Evolutionary conservation across 2,113 vertebrate species (phyloP).

Genomic region (Vidua chalybeata): DNA sequence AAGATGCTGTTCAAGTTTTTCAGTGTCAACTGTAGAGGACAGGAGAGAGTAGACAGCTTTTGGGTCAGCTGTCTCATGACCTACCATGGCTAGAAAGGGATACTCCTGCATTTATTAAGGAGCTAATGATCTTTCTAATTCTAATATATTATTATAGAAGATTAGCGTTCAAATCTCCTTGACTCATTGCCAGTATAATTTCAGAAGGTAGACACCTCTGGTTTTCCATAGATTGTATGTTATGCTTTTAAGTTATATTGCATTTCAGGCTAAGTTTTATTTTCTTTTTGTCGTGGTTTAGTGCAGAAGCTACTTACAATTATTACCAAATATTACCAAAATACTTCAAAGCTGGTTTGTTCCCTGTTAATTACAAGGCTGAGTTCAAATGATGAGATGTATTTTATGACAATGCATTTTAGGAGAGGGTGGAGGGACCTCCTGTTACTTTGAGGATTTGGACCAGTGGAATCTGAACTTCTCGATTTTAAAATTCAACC

Average conservation of each 20-base stretch:
- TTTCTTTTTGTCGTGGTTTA: neutral
- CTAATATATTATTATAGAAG: neutral
- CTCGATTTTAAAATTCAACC: neutral
- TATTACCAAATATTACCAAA: neutral
- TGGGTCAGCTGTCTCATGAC: neutral
- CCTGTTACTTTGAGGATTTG: neutral
- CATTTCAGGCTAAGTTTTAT: neutral
- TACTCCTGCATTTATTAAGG: constrained; percentile 21
- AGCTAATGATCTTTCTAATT: constrained; percentile 20
- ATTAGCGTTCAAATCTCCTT: neutral
- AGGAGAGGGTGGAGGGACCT: neutral
- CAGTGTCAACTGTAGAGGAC: neutral
- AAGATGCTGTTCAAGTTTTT: neutral
- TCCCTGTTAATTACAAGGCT: neutral
- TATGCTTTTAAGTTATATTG: neutral
- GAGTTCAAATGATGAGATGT: neutral
- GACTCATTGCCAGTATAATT: neutral
- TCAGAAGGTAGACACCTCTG: neutral
- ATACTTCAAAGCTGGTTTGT: neutral
- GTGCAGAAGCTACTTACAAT: neutral
- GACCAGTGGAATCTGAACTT: neutral
- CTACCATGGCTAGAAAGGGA: neutral
- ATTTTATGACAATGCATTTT: neutral
- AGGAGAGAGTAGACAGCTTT: neutral
- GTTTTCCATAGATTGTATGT: neutral